Conservation (phyloP, 1,140 invertebrate species). For the Portunus trituberculatus region DNA sequence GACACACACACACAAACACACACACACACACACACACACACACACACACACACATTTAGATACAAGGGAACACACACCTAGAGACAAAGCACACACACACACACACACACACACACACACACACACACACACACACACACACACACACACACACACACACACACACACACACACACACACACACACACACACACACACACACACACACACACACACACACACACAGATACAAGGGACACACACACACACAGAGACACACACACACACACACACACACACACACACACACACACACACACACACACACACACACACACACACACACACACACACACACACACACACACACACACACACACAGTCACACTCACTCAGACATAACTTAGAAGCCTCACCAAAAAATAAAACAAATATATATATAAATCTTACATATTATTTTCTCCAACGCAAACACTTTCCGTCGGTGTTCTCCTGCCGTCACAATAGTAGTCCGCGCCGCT, state of each 20-base stretch:
- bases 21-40: neutral
- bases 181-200: neutral
- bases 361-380: no score
- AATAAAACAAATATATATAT: neutral
- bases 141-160: slow-evolving; percentile 38
- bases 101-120: slow-evolving; percentile 2
- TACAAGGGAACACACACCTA: no score
- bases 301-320: slow-evolving; percentile 32
- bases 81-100: neutral
- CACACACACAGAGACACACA: neutral
- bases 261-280: neutral
- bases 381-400: no score
- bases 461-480: no score
- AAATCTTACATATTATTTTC: neutral
- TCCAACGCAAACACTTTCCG: no score
- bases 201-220: neutral
- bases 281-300: slow-evolving; percentile 35
- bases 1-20: neutral
- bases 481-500: no score
- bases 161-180: neutral
- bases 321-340: slow-evolving; percentile 25
- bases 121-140: slow-evolving; percentile 35
- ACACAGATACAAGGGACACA: neutral
- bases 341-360: no score
- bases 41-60: neutral